Evolutionary conservation across 2,113 vertebrate species (phyloP), one percentile per base, ranked within the genome.

Genomic region (Lepus timidus): DNA sequence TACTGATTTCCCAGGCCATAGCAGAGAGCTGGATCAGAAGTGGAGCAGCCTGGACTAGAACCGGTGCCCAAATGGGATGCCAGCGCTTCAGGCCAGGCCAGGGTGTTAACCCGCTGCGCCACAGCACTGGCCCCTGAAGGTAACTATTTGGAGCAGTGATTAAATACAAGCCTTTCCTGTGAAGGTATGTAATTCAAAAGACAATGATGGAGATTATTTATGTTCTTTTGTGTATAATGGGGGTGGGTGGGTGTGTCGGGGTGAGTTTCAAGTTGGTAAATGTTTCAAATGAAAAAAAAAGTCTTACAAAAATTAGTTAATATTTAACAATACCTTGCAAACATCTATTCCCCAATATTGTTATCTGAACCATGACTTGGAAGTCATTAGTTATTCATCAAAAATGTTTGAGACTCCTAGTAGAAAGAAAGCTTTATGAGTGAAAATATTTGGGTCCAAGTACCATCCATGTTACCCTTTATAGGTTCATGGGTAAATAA

Each of bases 161-260:
- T 78, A 88, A 95, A 74, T 36, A 61, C 7, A 71, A 74, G 27
- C 1, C 11, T 90, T 71, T 92, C 70, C 14, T 80, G 1, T 73
- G 25, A 87, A 92, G 87, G 11, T 75, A 36, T 85, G 74, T 90
- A 55, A 70, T 36, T 94, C 49, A 83, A 74, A 95, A 58, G 51
- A 82, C 20, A 51, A 17, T 90, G n/a, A 4, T 58, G 2, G 22
- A 4, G 27, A 79, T 88, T 78, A 74, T 93, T 85, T 73, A 65
- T 13, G 61, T 81, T 76, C 5, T 17, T 82, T 79, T 64, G 67
- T 64, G 55, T 16, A 23, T 91, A 44, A 19, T 58, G 55, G 4
- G 55, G 13, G 55, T 14, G 55, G 13, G 55, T 58, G 14, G 13
- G 55, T 14, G 12, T 14, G 12, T 14, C 9, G 4, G 55, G 14